Base-by-base conservation (phyloP, 2,113 vertebrate species). In the Anolis carolinensis region DNA sequence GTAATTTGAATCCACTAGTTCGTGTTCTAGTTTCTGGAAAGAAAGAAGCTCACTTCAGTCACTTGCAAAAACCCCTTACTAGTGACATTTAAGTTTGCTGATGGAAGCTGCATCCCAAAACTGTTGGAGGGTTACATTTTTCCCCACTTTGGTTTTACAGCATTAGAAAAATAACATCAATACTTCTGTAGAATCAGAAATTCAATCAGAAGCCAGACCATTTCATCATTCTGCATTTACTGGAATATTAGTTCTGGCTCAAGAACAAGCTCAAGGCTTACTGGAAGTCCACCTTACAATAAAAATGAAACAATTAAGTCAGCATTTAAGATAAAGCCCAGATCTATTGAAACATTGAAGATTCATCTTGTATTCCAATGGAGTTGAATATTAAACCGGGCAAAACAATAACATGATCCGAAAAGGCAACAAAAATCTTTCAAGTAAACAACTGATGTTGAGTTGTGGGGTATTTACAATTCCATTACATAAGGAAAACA, bases 381-480 rank as follows among this genome's bases (percentile, higher is more conserved):
- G 34, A 83, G 11, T 2, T 62, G 32, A 59, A 44, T 36, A 32
- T 48, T 70, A 55, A 30, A 80, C 6, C 18, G 36, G 21, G 14
- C 21, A 4, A 62, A 77, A n/a, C 16, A 81, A 39, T 30, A 80
- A 27, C 16, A 11, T 5, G 55, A 59, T 36, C n/a, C 1, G 27
- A 59, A 76, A 13, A 52, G 11, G 20, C 48, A 68, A 27, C 48
- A 87, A 70, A 4, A 7, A 32, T 55, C 55, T 59, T 77, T 34
- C 30, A 74, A 85, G 79, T 25, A 59, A 84, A 84, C 39, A 75
- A n/a, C 18, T 79, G 27, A 9, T 71, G 25, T 39, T 71, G 48
- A 79, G 27, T 44, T 79, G 25, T 50, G 62, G 68, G 34, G 44
- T 59, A n/a, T 85, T 44, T 84, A 67, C 50, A 48, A 79, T 80